These are phyloP conservation scores for Malaclemys terrapin DNA, from an alignment of 2,113 vertebrate species.

Conservation along the genomic window DNA sequence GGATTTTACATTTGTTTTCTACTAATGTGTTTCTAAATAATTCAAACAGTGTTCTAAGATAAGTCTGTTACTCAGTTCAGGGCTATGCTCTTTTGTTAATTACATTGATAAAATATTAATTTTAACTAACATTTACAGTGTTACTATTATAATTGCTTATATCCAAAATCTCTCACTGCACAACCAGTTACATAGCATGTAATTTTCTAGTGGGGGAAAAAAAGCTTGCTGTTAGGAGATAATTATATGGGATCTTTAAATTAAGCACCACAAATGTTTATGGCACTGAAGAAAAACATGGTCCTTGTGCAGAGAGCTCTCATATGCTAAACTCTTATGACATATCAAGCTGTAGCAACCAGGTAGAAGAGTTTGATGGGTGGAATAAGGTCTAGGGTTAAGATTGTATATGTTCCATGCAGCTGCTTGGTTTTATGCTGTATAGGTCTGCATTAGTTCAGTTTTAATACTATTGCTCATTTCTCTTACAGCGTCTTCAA, in stretches of 20 bases:
- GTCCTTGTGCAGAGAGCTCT: neutral
- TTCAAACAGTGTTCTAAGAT: neutral
- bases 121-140: neutral
- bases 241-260: neutral
- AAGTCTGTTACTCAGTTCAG: neutral
- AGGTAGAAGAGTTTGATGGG: neutral
- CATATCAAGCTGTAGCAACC: neutral
- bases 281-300: neutral
- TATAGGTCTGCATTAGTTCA: neutral
- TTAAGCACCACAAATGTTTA: neutral
- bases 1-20: neutral
- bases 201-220: neutral
- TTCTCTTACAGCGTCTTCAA: conserved; percentile 90
- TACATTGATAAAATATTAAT: neutral
- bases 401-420: neutral
- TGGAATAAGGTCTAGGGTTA: neutral
- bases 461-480: neutral
- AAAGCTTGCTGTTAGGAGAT: neutral
- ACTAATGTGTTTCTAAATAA: neutral
- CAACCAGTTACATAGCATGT: neutral
- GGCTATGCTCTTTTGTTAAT: neutral
- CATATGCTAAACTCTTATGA: neutral
- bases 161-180: neutral
- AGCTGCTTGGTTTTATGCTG: neutral
- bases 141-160: neutral